These are phyloP conservation scores for Stratiolaelaps scimitus DNA, from an alignment of 1,140 invertebrate species.

Conservation along the genomic window DNA sequence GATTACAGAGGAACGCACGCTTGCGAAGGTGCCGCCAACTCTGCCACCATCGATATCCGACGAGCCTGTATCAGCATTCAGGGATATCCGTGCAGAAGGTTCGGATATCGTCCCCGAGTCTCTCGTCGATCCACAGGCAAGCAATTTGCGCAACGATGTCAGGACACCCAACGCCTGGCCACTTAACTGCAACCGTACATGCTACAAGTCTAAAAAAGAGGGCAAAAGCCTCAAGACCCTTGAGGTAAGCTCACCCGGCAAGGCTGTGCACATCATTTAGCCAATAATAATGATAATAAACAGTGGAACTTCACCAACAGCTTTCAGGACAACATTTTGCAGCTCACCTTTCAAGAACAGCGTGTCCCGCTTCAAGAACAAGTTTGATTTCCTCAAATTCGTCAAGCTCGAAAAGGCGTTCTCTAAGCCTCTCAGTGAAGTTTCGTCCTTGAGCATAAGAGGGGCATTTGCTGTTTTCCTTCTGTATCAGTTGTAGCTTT, in stretches of 20 bases:
- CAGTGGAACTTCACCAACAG: too few relatives aligned
- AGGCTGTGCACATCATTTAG: too few relatives aligned
- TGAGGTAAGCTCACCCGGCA: slow-evolving; percentile 16
- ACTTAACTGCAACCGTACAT: not conserved
- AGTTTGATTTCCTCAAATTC: too few relatives aligned
- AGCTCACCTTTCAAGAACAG: too few relatives aligned
- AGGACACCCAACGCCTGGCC: not conserved
- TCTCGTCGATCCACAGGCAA: not conserved
- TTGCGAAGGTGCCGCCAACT: not conserved
- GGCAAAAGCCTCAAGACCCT: slow-evolving; percentile 5
- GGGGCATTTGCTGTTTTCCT: too few relatives aligned
- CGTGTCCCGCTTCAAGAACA: too few relatives aligned
- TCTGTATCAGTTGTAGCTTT: too few relatives aligned
- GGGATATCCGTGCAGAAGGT: not conserved
- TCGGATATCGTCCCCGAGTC: not conserved
- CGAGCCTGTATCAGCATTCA: not conserved
- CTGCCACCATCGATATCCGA: slow-evolving; percentile 1
- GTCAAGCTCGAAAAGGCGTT: too few relatives aligned
- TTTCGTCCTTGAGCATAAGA: too few relatives aligned
- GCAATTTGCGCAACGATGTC: not conserved
- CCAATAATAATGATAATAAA: too few relatives aligned
- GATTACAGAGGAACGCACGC: slow-evolving; percentile 21
- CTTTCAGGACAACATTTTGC: too few relatives aligned
- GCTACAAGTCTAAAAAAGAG: slow-evolving; percentile 18
- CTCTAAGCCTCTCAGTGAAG: too few relatives aligned